Percentiles rank a stretch among this genome's conserved stretches.
Evolutionary conservation across 2,888 invertebrate genomes (phyloP).

Genomic region (Entomobrya proxima): DNA sequence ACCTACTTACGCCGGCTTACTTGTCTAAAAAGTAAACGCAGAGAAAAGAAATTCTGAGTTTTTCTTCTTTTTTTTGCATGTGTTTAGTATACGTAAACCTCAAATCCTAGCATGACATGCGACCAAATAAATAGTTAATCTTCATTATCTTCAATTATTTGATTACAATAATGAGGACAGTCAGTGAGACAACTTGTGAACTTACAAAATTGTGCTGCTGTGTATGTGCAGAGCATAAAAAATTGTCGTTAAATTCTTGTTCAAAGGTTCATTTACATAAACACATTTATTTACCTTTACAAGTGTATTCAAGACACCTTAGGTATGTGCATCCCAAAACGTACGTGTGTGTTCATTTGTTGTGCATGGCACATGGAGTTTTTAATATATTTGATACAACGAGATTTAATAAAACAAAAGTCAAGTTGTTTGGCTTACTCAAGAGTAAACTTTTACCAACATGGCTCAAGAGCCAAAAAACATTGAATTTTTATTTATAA

Average conservation of each 20-base stretch:
- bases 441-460: not conserved
- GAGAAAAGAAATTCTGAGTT: not conserved
- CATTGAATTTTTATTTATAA: not conserved
- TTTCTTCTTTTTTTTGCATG: constrained; percentile 10
- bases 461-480: not conserved
- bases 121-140: constrained; percentile 56
- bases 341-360: too few relatives aligned
- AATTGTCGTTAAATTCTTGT: constrained; percentile 27
- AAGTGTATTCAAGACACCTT: not conserved
- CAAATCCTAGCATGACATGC: constrained; percentile 41
- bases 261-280: constrained; percentile 50
- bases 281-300: constrained; percentile 31
- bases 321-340: too few relatives aligned
- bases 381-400: not conserved
- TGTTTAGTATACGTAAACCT: not conserved
- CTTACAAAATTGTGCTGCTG: not conserved
- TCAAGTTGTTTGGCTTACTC: not conserved
- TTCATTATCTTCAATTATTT: constrained; percentile 59
- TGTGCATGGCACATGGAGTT: too few relatives aligned
- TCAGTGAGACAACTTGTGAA: constrained; percentile 32
- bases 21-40: not conserved
- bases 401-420: not conserved
- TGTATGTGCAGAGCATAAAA: constrained; percentile 31
- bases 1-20: not conserved
- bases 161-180: constrained; percentile 49